These are phyloP conservation scores for Pycnonotus jocosus DNA, from an alignment of 2,113 vertebrate species.

Conservation along the genomic window DNA sequence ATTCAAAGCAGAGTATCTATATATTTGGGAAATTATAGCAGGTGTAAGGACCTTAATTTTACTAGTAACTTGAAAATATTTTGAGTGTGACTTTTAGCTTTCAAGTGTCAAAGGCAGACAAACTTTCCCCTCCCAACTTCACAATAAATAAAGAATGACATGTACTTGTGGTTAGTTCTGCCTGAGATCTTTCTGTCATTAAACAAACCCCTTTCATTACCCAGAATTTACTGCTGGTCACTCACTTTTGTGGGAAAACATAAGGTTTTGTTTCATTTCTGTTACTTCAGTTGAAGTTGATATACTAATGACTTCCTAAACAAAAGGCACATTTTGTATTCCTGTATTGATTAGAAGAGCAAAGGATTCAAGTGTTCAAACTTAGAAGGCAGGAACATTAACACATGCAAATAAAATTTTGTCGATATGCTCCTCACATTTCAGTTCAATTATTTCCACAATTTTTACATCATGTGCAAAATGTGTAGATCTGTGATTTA, in stretches of 20 bases:
- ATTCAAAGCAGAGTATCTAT: not conserved
- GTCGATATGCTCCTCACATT: not conserved
- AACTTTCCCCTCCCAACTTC: not conserved
- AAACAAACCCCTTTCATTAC: not conserved
- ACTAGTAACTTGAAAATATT: not conserved
- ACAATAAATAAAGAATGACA: not conserved
- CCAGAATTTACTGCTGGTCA: not conserved
- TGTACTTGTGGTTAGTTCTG: not conserved
- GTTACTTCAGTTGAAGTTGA: not conserved
- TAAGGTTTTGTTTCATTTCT: not conserved
- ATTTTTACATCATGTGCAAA: not conserved
- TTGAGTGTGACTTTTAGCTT: not conserved
- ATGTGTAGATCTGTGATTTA: not conserved
- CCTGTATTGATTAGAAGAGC: not conserved
- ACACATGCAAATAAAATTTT: not conserved
- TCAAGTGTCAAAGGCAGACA: not conserved
- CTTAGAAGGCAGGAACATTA: not conserved
- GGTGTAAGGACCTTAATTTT: not conserved
- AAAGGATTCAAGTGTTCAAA: not conserved
- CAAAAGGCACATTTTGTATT: not conserved
- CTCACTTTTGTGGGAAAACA: not conserved
- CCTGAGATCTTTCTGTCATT: not conserved
- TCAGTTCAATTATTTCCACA: not conserved
- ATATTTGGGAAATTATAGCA: not conserved
- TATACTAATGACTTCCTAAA: not conserved